Evolutionary conservation across 1,140 invertebrate genomes (phyloP).

Genomic region (Hycleus cichorii): DNA sequence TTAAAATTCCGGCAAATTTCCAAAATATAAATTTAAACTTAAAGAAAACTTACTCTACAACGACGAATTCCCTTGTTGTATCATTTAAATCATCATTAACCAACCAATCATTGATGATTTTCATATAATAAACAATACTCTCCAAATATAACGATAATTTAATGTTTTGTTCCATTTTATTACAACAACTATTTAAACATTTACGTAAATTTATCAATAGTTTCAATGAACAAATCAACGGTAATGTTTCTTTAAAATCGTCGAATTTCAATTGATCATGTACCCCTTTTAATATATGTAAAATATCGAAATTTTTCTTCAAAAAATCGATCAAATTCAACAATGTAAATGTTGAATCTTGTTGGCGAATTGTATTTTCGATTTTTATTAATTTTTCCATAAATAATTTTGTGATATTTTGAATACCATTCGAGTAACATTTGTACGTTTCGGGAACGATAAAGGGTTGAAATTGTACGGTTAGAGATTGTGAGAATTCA

Average conservation of each 20-base stretch:
- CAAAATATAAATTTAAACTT: neutral
- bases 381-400: conserved; percentile 25
- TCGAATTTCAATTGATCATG: conserved; percentile 39
- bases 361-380: conserved; percentile 30
- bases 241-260: conserved; percentile 35
- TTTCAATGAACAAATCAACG: conserved; percentile 41
- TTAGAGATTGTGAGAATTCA: conserved; percentile 12
- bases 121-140: conserved; percentile 46
- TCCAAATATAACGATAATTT: conserved; percentile 45
- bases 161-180: conserved; percentile 42
- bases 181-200: conserved; percentile 42
- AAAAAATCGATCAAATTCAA: conserved; percentile 40
- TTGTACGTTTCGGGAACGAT: conserved; percentile 21
- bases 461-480: neutral
- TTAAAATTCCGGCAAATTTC: too few species aligned
- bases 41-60: conserved; percentile 38
- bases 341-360: conserved; percentile 41
- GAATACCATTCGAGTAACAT: conserved; percentile 21
- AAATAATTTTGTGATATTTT: conserved; percentile 27
- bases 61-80: conserved; percentile 48
- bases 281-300: conserved; percentile 42
- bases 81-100: conserved; percentile 47
- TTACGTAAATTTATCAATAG: conserved; percentile 43
- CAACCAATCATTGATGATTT: conserved; percentile 48
- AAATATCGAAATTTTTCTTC: conserved; percentile 35